Conservation (phyloP, 2,888 invertebrate genomes). For the Orthosia gothica region DNA sequence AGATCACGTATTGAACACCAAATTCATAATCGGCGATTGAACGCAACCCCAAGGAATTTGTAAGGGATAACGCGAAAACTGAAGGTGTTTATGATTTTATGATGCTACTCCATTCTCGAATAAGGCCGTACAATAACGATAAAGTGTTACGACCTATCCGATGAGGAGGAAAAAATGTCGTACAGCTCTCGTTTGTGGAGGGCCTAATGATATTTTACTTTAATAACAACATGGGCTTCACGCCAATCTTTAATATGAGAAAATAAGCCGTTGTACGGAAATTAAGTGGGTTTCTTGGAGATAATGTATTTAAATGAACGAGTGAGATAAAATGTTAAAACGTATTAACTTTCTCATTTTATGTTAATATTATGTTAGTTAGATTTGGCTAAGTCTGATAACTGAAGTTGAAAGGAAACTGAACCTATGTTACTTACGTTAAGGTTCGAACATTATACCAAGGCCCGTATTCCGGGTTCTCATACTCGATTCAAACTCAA, state of each 20-base stretch:
- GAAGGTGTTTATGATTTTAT: constrained; percentile 87
- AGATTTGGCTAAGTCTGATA: constrained; percentile 1
- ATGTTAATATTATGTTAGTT: constrained; percentile 11
- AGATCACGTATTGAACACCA: constrained; percentile 78
- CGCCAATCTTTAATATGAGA: constrained; percentile 60
- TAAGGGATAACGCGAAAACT: constrained; percentile 80
- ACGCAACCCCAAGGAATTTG: constrained; percentile 78
- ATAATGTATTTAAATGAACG: constrained; percentile 33
- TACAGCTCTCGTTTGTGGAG: constrained; percentile 72
- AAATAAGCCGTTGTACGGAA: constrained; percentile 49
- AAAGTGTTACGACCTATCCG: constrained; percentile 82
- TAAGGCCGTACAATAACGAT: constrained; percentile 87
- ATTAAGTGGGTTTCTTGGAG: constrained; percentile 27
- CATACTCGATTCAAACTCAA: too few species aligned
- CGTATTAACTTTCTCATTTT: not conserved
- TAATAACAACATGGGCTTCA: constrained; percentile 74
- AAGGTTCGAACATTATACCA: not conserved
- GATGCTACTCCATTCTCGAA: constrained; percentile 83
- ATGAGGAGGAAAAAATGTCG: constrained; percentile 80
- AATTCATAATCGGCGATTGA: constrained; percentile 83
- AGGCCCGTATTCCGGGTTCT: too few species aligned
- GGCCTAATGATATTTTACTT: constrained; percentile 81
- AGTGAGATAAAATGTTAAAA: constrained; percentile 5
- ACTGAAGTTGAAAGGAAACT: not conserved
- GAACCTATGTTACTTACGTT: not conserved